phyloP scores from a whole-genome alignment of 35 echinoderm and acorn worm species.

The Diadema setosum region DNA sequence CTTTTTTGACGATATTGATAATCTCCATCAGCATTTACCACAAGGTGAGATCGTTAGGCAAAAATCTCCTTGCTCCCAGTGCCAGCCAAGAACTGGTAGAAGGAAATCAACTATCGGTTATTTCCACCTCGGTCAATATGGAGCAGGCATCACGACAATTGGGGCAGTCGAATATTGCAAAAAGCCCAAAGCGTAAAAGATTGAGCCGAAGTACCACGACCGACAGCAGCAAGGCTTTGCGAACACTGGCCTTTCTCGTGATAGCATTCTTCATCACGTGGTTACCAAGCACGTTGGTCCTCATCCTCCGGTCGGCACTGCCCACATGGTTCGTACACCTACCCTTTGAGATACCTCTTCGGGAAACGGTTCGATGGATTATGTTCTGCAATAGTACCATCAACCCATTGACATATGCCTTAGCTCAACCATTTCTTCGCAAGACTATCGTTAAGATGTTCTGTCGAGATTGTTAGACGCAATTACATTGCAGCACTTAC shows the following conservation, averaged over 20 bases:
- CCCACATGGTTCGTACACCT: not conserved
- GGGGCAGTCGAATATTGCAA: no score
- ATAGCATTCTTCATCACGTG: not conserved
- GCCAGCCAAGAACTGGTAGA: not conserved
- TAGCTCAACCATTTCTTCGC: not conserved
- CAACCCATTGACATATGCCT: not conserved
- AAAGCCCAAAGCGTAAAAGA: no score
- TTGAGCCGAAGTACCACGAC: no score
- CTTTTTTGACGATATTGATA: not conserved
- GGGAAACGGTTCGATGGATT: not conserved
- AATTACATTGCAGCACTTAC: no score
- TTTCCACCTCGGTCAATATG: not conserved
- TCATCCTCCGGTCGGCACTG: not conserved
- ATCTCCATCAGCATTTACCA: not conserved
- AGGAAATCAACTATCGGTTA: not conserved
- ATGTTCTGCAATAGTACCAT: not conserved
- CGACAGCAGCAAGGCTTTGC: not conserved
- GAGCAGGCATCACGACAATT: not conserved
- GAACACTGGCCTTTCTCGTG: not conserved
- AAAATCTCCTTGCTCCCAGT: not conserved
- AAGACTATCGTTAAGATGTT: not conserved
- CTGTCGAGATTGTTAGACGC: not conserved
- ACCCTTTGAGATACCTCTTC: not conserved
- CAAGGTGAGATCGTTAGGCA: not conserved
- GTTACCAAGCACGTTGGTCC: not conserved